Conservation (phyloP, 2,113 vertebrate genomes). For the Sorex araneus region DNA sequence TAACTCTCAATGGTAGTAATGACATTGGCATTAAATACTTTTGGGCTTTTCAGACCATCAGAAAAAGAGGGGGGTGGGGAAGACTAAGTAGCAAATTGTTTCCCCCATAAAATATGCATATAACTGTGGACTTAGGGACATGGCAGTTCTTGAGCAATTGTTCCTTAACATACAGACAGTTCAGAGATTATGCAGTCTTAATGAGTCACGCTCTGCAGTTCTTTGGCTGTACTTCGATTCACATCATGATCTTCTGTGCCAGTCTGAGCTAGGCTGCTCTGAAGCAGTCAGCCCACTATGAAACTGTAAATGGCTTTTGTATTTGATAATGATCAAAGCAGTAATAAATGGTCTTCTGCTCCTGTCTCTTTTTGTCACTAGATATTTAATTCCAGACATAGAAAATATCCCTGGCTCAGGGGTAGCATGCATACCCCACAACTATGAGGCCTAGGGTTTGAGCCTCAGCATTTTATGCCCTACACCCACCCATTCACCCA, state of each 20-base stretch:
- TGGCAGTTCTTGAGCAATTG: neutral
- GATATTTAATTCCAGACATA: neutral
- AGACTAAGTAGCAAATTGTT: slow-evolving; percentile 16
- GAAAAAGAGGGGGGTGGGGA: neutral
- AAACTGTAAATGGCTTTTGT: neutral
- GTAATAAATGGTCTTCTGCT: neutral
- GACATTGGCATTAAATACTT: neutral
- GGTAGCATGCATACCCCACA: too few relatives aligned
- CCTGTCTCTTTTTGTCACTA: neutral
- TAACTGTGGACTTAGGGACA: slow-evolving; percentile 3
- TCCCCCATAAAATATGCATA: neutral
- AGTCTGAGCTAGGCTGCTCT: neutral
- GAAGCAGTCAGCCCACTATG: neutral
- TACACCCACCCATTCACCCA: neutral
- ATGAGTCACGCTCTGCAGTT: neutral
- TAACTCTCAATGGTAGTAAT: slow-evolving; percentile 1
- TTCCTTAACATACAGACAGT: neutral
- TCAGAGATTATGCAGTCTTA: neutral
- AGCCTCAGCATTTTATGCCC: too few relatives aligned
- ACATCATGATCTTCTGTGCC: neutral
- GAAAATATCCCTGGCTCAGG: neutral
- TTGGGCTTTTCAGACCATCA: neutral
- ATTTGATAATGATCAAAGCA: neutral
- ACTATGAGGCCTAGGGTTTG: too few relatives aligned
- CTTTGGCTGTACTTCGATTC: neutral